Conservation (phyloP, 2,797 vertebrate species). For the Microctenopoma steveboyesi region DNA sequence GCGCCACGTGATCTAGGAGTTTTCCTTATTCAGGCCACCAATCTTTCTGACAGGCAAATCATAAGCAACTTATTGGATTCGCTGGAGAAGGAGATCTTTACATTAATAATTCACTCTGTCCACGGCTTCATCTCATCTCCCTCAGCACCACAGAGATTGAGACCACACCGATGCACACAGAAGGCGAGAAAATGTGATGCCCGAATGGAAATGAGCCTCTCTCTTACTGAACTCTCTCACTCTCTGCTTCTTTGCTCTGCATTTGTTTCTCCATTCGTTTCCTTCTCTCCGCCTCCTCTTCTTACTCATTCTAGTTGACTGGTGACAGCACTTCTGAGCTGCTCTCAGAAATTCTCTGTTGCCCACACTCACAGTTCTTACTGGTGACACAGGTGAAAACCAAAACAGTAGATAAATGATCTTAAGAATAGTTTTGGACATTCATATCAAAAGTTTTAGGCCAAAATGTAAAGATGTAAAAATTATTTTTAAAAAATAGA, state of each 20-base stretch:
- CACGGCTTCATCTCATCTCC: constrained; percentile 60
- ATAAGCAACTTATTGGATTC: constrained; percentile 77
- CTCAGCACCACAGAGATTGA: constrained; percentile 35
- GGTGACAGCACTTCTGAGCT: constrained; percentile 43
- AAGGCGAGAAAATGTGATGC: constrained; percentile 56
- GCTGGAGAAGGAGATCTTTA: constrained; percentile 67
- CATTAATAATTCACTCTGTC: constrained; percentile 82
- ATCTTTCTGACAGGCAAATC: constrained; percentile 78
- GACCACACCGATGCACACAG: constrained; percentile 41
- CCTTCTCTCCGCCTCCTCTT: constrained; percentile 10
- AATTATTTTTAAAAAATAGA: constrained; percentile 15
- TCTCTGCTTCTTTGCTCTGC: constrained; percentile 34
- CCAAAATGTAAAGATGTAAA: constrained; percentile 7
- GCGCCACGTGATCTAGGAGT: constrained; percentile 53
- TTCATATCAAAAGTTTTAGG: constrained; percentile 34
- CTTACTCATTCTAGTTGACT: constrained; percentile 43
- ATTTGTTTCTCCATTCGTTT: constrained; percentile 48
- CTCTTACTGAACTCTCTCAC: constrained; percentile 40
- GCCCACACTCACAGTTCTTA: constrained; percentile 10
- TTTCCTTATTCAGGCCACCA: constrained; percentile 61
- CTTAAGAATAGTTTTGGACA: constrained; percentile 19
- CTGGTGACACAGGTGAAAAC: constrained; percentile 4
- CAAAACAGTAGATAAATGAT: constrained; percentile 36
- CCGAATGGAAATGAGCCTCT: constrained; percentile 67
- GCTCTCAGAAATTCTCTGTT: constrained; percentile 41